A percentile compares a stretch with the other conserved stretches of the same genome.
phyloP scores from a whole-genome alignment of 1,140 invertebrate species.

The Doryteuthis pealeii region DNA sequence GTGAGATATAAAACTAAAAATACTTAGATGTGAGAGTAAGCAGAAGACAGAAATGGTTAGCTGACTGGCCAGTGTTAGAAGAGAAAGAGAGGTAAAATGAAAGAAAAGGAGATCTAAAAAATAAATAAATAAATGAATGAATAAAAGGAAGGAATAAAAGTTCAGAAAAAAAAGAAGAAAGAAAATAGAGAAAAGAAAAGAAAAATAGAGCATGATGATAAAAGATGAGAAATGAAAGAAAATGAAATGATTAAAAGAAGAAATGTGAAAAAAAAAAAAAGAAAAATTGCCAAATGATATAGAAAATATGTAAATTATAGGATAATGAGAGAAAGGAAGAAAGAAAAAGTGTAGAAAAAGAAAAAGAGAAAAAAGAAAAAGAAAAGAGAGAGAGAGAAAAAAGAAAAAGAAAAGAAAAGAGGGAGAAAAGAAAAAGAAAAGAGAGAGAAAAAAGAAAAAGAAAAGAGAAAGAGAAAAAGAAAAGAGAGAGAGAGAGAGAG shows the following conservation, averaged over 20 bases:
- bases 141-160: background rate
- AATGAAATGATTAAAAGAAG: background rate
- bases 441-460: background rate
- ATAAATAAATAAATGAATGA: background rate
- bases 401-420: background rate
- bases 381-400: background rate
- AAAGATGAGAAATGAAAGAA: background rate
- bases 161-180: background rate
- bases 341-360: background rate
- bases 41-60: slow-evolving; percentile 13
- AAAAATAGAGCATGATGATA: background rate
- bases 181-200: background rate
- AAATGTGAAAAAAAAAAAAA: background rate
- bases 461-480: background rate
- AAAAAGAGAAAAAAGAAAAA: slow-evolving; percentile 5
- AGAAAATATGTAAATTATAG: background rate
- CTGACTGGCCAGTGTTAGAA: slow-evolving; percentile 10
- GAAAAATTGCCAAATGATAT: background rate
- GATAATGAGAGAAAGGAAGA: background rate
- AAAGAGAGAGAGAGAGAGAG: background rate
- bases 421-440: background rate
- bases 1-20: too few relatives aligned
- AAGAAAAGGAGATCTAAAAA: background rate
- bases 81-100: slow-evolving; percentile 7
- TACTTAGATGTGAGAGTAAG: too few relatives aligned